Percentiles rank a stretch among this genome's conserved stretches.
Evolutionary conservation across 2,888 invertebrate genomes (phyloP).

Genomic region (Meta bourneti): DNA sequence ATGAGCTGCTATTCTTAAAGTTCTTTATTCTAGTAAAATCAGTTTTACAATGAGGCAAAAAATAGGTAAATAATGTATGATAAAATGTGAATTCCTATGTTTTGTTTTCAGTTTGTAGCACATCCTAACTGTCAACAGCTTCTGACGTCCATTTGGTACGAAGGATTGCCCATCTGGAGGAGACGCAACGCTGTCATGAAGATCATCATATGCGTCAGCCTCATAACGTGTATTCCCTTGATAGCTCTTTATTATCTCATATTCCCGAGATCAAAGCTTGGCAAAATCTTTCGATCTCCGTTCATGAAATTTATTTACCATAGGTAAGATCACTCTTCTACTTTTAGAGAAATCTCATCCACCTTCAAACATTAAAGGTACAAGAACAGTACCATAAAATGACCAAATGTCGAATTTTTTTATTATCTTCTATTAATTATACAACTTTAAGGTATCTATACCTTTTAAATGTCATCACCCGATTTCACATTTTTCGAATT

Average conservation of each 20-base stretch:
- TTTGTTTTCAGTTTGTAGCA: slow-evolving; percentile 82
- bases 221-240: slow-evolving; percentile 82
- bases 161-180: slow-evolving; percentile 83
- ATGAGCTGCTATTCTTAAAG: no score
- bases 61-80: no score
- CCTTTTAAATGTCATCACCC: no score
- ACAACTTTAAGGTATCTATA: no score
- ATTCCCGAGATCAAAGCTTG: slow-evolving; percentile 82
- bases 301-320: slow-evolving; percentile 84
- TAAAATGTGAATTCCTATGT: background rate
- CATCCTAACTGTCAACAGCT: slow-evolving; percentile 84
- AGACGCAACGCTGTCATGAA: slow-evolving; percentile 82
- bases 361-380: no score
- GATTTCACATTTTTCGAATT: no score
- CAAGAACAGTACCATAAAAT: no score
- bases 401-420: no score
- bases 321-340: slow-evolving; percentile 78
- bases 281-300: slow-evolving; percentile 83
- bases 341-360: no score
- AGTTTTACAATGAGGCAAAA: no score
- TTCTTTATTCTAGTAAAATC: background rate
- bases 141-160: slow-evolving; percentile 83
- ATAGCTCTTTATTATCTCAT: slow-evolving; percentile 83
- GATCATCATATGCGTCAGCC: slow-evolving; percentile 81
- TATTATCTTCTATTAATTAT: no score